Conservation (phyloP, 2,797 vertebrate species). For the Mormyrops boulengeri region DNA sequence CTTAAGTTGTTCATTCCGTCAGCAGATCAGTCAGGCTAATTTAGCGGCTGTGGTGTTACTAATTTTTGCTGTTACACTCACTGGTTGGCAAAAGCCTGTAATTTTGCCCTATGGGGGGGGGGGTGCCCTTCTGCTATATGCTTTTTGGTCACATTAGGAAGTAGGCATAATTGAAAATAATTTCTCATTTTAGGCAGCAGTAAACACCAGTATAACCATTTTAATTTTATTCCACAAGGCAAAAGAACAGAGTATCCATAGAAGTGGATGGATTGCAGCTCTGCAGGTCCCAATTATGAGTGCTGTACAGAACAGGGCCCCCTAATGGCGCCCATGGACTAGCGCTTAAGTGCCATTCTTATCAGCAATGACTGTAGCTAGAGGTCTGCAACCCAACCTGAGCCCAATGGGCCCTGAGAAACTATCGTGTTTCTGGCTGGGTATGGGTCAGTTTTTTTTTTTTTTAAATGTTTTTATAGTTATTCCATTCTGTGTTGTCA, state of each 20-base stretch:
- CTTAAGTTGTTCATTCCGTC: neutral
- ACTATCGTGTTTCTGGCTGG: neutral
- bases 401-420: neutral
- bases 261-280: neutral
- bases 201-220: neutral
- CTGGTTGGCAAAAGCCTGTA: neutral
- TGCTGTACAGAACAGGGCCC: neutral
- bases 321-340: neutral
- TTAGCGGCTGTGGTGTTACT: neutral
- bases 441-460: neutral
- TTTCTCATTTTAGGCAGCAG: neutral
- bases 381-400: neutral
- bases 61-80: neutral
- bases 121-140: neutral
- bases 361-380: neutral
- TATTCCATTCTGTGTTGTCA: neutral
- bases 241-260: neutral
- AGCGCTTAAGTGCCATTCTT: neutral
- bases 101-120: neutral
- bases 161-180: neutral
- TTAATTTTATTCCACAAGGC: neutral
- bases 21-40: neutral
- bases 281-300: neutral
- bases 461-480: neutral
- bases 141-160: neutral